Base-by-base conservation (phyloP, 2,113 vertebrate genomes). In the Mormyrus lacerda region DNA sequence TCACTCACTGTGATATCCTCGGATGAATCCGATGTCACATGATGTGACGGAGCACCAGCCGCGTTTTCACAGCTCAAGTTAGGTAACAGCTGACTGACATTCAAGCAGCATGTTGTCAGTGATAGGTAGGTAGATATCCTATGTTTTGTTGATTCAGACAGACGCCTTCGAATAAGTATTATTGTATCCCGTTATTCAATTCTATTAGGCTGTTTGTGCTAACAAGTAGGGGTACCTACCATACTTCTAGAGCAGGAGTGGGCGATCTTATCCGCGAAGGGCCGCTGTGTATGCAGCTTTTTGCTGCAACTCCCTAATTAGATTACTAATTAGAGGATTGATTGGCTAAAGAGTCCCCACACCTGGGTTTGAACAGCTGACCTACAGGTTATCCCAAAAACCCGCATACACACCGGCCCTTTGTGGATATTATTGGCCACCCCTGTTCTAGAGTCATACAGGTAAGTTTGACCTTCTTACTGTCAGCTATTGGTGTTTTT, bases 401-500 rank as follows among this genome's bases (percentile, higher is more conserved):
- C 17, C 51, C 19, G 15, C 15, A 53, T 19, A 53, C 15, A 53
- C 51, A 0, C 51, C 1, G 51, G 51, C 17, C 1, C 1, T 53
- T 53, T 1, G 15, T 4, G 1, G 15, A 53, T 53, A 19, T 19
- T 15, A 1, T 51, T 53, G 15, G 0, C 51, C 51, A 53, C 51
- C 51, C 15, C 51, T 53, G 51, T 53, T 53, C 51, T 53, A 35
- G 31, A 31, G 11, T 24, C 82, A 31, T 87, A 27, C 31, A 53
- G 48, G 19, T 47, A 51, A 17, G 31, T 55, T 31, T 69, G 76
- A 88, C 89, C 87, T 88, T 69, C 87, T 61, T 17, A 24, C 53
- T 35, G 76, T 84, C 83, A 17, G 79, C 82, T 65, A 51, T 85
- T 21, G 76, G 82, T 58, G 73, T 88, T 89, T 61, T 88, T 31